These are phyloP conservation scores for Tetraneura akinire DNA, from an alignment of 1,140 invertebrate species.

Conservation along the genomic window DNA sequence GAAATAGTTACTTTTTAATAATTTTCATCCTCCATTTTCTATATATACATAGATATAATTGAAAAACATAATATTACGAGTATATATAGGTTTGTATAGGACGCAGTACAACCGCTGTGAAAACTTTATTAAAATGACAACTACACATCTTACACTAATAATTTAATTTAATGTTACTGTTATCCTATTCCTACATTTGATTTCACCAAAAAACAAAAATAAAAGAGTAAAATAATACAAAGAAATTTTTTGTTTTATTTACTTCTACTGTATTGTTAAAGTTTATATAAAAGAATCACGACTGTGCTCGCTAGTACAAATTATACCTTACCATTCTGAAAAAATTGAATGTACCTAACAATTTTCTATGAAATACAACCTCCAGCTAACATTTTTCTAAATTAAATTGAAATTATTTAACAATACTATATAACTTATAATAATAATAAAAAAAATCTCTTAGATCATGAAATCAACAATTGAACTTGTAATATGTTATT, in stretches of 20 bases:
- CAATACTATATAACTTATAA: background rate
- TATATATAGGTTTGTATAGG: too few species aligned
- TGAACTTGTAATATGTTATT: too few species aligned
- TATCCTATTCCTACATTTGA: background rate
- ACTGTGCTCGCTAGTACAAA: background rate
- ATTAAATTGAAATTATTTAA: background rate
- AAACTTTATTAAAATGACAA: background rate
- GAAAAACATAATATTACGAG: too few species aligned
- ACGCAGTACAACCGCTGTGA: background rate
- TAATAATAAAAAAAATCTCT: too few species aligned
- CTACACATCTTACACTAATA: background rate
- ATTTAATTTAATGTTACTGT: background rate
- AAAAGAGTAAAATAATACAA: background rate
- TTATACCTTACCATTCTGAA: background rate
- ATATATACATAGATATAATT: too few species aligned
- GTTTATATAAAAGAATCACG: constrained; percentile 2
- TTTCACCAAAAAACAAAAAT: background rate
- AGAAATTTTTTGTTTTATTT: background rate
- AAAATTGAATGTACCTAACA: background rate
- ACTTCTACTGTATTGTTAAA: background rate
- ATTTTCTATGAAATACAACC: background rate
- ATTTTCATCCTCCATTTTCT: too few species aligned
- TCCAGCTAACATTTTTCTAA: background rate
- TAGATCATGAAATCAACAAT: too few species aligned
- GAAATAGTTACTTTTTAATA: too few species aligned